Percentiles rank a stretch among this genome's conserved stretches.
Evolutionary conservation across 2,113 vertebrate genomes (phyloP).

Genomic region (Chloroceryle aenea): DNA sequence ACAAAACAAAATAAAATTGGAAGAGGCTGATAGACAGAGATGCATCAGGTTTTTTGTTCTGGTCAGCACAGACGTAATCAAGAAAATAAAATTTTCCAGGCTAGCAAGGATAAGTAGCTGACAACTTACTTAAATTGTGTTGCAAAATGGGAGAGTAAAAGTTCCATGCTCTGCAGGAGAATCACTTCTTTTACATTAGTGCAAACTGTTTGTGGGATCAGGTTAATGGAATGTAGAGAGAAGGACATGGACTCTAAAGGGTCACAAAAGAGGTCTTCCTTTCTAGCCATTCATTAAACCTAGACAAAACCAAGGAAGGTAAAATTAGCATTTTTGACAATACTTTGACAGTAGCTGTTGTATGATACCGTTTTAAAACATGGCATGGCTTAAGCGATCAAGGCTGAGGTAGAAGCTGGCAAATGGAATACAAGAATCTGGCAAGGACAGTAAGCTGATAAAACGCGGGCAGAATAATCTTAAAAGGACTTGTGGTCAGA

Average conservation of each 20-base stretch:
- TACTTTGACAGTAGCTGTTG: background rate
- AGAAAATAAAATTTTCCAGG: background rate
- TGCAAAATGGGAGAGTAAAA: background rate
- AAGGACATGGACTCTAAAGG: background rate
- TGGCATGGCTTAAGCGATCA: background rate
- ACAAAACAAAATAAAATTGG: fast-evolving
- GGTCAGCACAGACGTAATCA: background rate
- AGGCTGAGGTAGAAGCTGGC: background rate
- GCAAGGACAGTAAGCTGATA: background rate
- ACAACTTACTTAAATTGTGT: background rate
- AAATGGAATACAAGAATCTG: background rate
- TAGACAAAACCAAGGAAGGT: background rate
- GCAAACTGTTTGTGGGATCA: background rate
- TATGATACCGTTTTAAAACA: background rate
- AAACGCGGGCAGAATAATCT: background rate
- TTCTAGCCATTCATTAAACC: background rate
- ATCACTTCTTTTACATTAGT: background rate
- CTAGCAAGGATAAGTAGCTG: background rate
- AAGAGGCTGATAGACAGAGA: background rate
- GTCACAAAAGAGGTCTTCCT: background rate
- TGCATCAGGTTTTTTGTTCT: background rate
- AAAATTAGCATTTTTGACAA: background rate
- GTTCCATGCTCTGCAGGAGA: background rate
- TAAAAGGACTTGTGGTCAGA: background rate
- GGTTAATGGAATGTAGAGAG: background rate